Percentiles rank a stretch among this genome's conserved stretches.
These are phyloP conservation scores for Ophraella communa DNA, from an alignment of 2,888 invertebrate species.

Conservation along the genomic window DNA sequence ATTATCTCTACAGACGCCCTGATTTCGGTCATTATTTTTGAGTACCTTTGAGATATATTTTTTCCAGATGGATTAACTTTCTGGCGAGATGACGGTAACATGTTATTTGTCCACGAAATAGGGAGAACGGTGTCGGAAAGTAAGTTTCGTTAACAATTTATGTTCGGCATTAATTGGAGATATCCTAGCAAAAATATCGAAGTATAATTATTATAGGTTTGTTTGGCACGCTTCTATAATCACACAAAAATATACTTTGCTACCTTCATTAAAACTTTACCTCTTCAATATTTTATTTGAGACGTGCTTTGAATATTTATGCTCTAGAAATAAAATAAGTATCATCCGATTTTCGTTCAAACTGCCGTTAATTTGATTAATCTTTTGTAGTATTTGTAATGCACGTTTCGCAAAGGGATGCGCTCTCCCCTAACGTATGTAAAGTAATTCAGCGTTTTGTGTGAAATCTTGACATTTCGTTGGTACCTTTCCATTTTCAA, in stretches of 20 bases:
- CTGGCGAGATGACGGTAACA: conserved; percentile 16
- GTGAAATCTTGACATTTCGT: conserved; percentile 29
- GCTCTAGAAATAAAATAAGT: neutral
- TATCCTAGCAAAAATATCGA: neutral
- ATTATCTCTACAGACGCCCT: conserved; percentile 46
- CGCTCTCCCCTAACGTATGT: conserved; percentile 31
- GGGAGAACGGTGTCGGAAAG: neutral
- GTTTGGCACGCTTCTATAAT: too few relatives aligned
- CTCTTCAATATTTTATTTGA: too few relatives aligned
- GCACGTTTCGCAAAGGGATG: conserved; percentile 1
- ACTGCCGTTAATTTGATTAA: conserved; percentile 22
- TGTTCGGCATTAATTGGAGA: neutral
- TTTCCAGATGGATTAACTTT: conserved; percentile 34
- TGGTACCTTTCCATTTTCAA: conserved; percentile 25
- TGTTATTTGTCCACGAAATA: conserved; percentile 8
- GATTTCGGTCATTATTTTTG: conserved; percentile 42
- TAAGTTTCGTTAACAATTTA: neutral
- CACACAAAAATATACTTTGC: too few relatives aligned
- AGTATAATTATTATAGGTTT: neutral
- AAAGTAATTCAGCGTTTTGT: conserved; percentile 37
- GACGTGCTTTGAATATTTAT: too few relatives aligned
- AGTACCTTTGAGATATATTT: conserved; percentile 29
- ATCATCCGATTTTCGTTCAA: neutral
- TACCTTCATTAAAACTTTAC: too few relatives aligned
- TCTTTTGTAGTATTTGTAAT: conserved; percentile 21